phyloP scores from a whole-genome alignment of 2,797 vertebrate species.

The Danio aesculapii region DNA sequence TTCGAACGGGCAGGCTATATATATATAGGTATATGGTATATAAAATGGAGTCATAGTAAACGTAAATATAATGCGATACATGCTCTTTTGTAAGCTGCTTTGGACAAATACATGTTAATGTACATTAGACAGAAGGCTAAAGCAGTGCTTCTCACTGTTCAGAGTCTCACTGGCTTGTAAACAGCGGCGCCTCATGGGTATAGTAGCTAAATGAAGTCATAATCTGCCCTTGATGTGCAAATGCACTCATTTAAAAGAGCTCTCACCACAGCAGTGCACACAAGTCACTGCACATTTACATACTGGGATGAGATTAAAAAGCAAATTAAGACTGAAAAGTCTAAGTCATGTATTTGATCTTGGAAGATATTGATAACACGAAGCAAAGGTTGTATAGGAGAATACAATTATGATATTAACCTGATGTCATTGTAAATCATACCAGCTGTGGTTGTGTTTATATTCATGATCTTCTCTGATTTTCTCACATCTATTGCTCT shows the following conservation, averaged over 20 bases:
- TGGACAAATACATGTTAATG: neutral
- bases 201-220: slow-evolving; percentile 33
- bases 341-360: neutral
- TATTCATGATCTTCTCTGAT: too few relatives aligned
- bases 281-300: neutral
- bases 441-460: too few relatives aligned
- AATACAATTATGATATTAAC: neutral
- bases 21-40: too few relatives aligned
- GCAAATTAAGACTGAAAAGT: neutral
- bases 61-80: neutral
- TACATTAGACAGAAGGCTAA: neutral
- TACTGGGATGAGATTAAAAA: neutral
- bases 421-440: neutral
- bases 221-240: slow-evolving; percentile 25
- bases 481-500: too few relatives aligned
- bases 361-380: neutral
- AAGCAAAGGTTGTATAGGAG: neutral
- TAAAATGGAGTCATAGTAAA: neutral
- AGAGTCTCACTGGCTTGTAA: slow-evolving; percentile 33
- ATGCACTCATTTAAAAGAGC: slow-evolving; percentile 31
- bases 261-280: neutral
- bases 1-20: too few relatives aligned
- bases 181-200: slow-evolving; percentile 34
- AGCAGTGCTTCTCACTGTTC: slow-evolving; percentile 1
- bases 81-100: neutral